phyloP scores from a whole-genome alignment of 1,140 invertebrate genomes.

The Whitmania pigra region DNA sequence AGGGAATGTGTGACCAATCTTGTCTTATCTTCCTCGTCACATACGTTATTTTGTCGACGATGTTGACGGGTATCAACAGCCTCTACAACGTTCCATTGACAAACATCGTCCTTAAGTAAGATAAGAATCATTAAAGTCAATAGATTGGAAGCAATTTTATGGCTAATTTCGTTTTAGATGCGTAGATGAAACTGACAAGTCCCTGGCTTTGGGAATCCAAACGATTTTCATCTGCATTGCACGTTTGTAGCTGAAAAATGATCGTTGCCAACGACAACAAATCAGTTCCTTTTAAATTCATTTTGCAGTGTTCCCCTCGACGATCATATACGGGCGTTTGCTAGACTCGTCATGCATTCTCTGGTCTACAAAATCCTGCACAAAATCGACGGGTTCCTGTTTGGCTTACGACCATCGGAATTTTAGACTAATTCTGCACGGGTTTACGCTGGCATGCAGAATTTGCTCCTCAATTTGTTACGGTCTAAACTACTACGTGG shows the following conservation, averaged over 20 bases:
- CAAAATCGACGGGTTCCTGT: neutral
- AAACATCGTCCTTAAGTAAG: neutral
- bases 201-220: neutral
- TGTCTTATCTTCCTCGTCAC: neutral
- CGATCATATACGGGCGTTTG: neutral
- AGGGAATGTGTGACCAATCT: conserved; percentile 5
- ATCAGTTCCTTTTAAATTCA: neutral
- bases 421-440: neutral
- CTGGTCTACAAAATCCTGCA: neutral
- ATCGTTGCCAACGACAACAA: no score
- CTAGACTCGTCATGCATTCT: neutral
- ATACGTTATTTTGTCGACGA: neutral
- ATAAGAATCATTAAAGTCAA: neutral
- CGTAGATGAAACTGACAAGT: conserved; percentile 4
- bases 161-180: neutral
- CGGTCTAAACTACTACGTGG: neutral
- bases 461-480: neutral
- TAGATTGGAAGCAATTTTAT: neutral
- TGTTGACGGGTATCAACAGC: neutral
- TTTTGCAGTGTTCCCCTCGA: conserved; percentile 5
- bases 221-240: neutral
- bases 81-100: neutral
- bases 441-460: neutral
- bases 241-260: neutral
- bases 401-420: conserved; percentile 5